Evolutionary conservation across 2,888 invertebrate genomes (phyloP), one percentile per base, ranked within the genome.

Genomic region (Rhorus exstirpatorius): DNA sequence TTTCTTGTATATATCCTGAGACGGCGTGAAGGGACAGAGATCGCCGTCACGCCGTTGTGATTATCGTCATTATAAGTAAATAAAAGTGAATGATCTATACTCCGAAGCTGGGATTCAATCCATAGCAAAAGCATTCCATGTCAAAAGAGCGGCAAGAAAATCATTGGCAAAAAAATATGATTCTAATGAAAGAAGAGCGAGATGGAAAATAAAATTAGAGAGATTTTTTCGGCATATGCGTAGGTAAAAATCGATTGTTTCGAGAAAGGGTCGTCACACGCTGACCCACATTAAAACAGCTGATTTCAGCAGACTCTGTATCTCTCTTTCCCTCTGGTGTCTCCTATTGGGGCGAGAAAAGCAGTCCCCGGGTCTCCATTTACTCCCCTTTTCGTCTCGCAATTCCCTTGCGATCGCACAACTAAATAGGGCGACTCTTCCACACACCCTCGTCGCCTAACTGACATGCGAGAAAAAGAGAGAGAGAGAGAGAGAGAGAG

Each of bases 221-320:
- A 46, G 31, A 19, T 19, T 65, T 58, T 65, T 58, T 35, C n/a
- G 7, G 6, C 3, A n/a, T n/a, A n/a, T n/a, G n/a, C n/a, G 8
- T 10, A 21, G 60, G 35, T 44, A 68, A 76, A 86, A 89, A 90
- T 89, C 89, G 89, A 89, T 89, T 84, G 86, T 88, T 86, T 88
- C 79, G 82, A 83, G 83, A 74, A 72, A 75, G 74, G 70, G 82
- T 83, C 79, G 65, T 75, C 70, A 51, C 79, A 75, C 70, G 74
- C 41, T 91, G 90, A 91, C 91, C 91, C 84, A 91, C 86, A 91
- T 91, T 88, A 88, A 78, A 91, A 90, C 92, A 91, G 91, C 91
- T 91, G 91, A 89, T 87, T 89, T 31, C 58, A 53, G 26, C 6
- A 17, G 14, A 72, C 8, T 17, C 19, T 26, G 21, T 38, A 19